These are phyloP conservation scores for Macroglossus sobrinus DNA, from an alignment of 2,113 vertebrate genomes.

Conservation along the genomic window DNA sequence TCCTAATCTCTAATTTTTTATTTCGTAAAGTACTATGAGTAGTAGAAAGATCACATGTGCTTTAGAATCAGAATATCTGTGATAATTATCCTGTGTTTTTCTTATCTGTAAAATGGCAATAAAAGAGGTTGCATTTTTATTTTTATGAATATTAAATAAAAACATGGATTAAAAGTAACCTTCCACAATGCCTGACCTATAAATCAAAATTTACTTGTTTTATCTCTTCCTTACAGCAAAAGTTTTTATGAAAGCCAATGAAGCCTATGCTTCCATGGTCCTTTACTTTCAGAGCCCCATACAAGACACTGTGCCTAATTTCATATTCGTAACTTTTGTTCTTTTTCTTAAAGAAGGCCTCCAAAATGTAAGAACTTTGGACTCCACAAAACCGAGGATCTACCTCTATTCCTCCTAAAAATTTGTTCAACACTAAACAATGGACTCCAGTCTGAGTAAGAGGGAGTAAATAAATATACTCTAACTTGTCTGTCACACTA, in stretches of 20 bases:
- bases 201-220: background rate
- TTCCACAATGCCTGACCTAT: background rate
- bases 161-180: background rate
- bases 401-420: background rate
- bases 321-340: background rate
- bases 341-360: background rate
- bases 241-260: background rate
- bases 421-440: constrained; percentile 27
- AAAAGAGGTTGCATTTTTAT: background rate
- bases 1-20: background rate
- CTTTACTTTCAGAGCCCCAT: background rate
- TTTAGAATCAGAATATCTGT: background rate
- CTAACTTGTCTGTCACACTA: background rate
- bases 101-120: background rate
- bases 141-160: constrained; percentile 8
- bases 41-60: background rate
- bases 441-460: background rate
- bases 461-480: background rate
- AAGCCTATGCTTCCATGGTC: background rate
- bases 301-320: background rate
- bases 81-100: background rate
- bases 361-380: background rate
- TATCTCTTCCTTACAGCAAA: background rate
- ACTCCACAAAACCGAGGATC: background rate
- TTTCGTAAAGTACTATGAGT: background rate